These are phyloP conservation scores for Xylophagus ater DNA, from an alignment of 2,888 invertebrate species.

Conservation along the genomic window DNA sequence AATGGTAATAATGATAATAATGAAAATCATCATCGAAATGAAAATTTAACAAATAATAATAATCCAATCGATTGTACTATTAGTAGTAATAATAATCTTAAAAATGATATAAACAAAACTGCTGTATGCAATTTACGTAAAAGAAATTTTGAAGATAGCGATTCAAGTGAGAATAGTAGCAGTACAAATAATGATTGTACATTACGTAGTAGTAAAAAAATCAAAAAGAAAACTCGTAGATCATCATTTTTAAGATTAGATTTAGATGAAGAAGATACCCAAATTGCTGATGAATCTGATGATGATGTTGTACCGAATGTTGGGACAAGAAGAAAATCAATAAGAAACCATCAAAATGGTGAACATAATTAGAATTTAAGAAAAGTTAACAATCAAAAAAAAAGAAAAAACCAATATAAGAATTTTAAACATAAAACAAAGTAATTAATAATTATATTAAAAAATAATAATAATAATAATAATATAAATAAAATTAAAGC, in stretches of 20 bases:
- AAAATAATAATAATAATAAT: neutral
- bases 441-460: neutral
- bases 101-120: constrained; percentile 7
- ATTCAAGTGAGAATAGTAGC: constrained; percentile 20
- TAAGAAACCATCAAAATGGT: constrained; percentile 20
- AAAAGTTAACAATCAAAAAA: constrained; percentile 2
- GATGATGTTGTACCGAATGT: constrained; percentile 18
- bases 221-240: constrained; percentile 20
- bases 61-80: constrained; percentile 7
- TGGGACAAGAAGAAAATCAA: constrained; percentile 21
- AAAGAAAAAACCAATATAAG: neutral
- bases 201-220: constrained; percentile 17
- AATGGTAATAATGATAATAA: constrained; percentile 9
- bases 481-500: neutral
- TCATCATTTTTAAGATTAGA: constrained; percentile 24
- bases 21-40: constrained; percentile 11
- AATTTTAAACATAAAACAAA: neutral
- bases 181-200: constrained; percentile 18
- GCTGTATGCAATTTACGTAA: constrained; percentile 7
- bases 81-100: constrained; percentile 10
- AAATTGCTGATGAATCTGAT: constrained; percentile 19
- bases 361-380: constrained; percentile 16
- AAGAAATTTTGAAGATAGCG: constrained; percentile 33
- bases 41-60: constrained; percentile 7
- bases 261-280: constrained; percentile 23